These are phyloP conservation scores for Pedionomus torquatus DNA, from an alignment of 2,113 vertebrate species.

Conservation along the genomic window DNA sequence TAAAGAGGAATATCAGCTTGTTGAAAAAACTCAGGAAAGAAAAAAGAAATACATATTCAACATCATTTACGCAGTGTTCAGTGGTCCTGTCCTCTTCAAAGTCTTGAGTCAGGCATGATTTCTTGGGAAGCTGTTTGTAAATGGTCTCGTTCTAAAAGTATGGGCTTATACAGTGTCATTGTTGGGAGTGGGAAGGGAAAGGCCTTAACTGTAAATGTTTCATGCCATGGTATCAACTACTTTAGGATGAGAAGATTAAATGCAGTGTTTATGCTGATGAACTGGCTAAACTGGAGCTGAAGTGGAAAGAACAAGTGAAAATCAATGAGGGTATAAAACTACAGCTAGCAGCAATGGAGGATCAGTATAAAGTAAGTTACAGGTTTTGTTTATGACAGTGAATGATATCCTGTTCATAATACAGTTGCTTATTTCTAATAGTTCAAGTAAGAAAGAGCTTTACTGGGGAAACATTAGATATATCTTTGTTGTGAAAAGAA, in stretches of 20 bases:
- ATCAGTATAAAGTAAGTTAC: conserved; percentile 87
- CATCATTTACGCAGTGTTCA: background rate
- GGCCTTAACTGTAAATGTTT: background rate
- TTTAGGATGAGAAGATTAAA: conserved; percentile 91
- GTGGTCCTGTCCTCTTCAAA: background rate
- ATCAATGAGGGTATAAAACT: conserved; percentile 86
- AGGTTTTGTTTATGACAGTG: background rate
- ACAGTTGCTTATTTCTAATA: background rate
- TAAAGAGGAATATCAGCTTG: background rate
- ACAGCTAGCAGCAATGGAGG: conserved; percentile 87
- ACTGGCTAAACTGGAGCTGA: conserved; percentile 90
- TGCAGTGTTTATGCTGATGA: conserved; percentile 91
- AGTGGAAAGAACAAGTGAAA: conserved; percentile 94
- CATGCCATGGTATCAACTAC: background rate
- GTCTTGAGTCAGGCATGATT: background rate
- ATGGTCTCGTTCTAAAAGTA: background rate
- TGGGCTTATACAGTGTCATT: background rate
- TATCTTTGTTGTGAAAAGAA: background rate
- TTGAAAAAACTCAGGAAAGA: background rate
- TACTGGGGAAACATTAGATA: background rate
- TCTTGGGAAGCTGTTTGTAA: background rate
- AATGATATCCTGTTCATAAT: background rate
- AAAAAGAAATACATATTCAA: background rate
- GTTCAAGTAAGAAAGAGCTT: background rate
- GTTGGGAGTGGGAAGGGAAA: background rate